Base-by-base conservation (phyloP, 2,888 invertebrate species). In the Leptopilina drosophilae region DNA sequence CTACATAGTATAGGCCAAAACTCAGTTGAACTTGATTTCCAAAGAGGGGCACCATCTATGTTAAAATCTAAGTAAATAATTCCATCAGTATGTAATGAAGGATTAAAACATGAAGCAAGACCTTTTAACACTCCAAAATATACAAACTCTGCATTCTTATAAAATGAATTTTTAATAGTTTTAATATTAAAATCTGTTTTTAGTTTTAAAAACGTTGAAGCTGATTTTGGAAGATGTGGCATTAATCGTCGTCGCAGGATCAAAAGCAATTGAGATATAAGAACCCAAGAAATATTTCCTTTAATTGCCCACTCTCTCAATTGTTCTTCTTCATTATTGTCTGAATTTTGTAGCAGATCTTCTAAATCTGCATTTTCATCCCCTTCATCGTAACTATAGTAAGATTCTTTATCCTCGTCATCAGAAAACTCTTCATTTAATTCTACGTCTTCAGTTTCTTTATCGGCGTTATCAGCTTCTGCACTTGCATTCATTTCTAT, bases 241-340 rank as follows among this genome's bases (percentile, higher is more conserved):
- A 59, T 59, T 59, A 59, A 59, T 59, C 59, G 59, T n/a, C 59
- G 59, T 59, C 59, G 59, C n/a, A n/a, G n/a, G n/a, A 59, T 59
- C 1, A 59, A 7, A 42, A 42, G 8, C 42, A 42, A 42, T 42
- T 5, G 42, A 42, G 42, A 42, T 42, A 7, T 42, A 59, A 59
- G 59, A n/a, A n/a, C n/a, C n/a, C 59, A n/a, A 15, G 59, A 56
- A 56, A 56, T 12, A 12, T 56, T 56, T 12, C 11, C n/a, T n/a
- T n/a, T 56, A 56, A 56, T 14, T 56, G 56, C 56, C 12, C 56
- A 11, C 56, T 56, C 12, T 11, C 12, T 56, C 11, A 56, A 56
- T 56, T 56, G 7, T 56, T n/a, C 11, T 56, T 56, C 11, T 56
- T 56, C 56, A 56, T 56, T 12, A 56, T 56, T n/a, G 2, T 56